Conservation (phyloP, 2,888 invertebrate genomes). For the Ferdinandea cuprea region DNA sequence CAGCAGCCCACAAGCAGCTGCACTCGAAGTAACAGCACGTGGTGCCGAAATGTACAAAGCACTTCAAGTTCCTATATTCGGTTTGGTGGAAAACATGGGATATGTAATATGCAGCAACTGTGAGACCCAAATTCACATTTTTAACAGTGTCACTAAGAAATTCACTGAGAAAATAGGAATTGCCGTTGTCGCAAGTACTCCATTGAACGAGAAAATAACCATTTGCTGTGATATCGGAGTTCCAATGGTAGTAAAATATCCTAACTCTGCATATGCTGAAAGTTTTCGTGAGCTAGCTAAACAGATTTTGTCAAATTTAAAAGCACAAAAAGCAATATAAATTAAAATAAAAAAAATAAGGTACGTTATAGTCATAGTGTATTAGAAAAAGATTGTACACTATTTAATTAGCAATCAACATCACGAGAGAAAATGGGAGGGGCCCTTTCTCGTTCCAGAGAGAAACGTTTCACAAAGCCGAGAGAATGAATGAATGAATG, state of each 20-base stretch:
- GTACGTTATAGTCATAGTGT: too few relatives aligned
- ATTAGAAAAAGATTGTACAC: too few relatives aligned
- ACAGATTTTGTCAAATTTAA: slow-evolving; percentile 70
- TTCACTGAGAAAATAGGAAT: slow-evolving; percentile 87
- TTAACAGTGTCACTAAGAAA: slow-evolving; percentile 87
- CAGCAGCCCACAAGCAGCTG: slow-evolving; percentile 95
- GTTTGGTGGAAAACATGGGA: slow-evolving; percentile 96
- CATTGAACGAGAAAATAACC: slow-evolving; percentile 80
- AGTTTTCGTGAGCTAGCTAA: slow-evolving; percentile 76
- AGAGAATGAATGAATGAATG: too few relatives aligned
- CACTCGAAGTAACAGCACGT: slow-evolving; percentile 92
- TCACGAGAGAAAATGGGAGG: too few relatives aligned
- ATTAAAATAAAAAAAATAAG: too few relatives aligned
- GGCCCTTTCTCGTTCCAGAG: too few relatives aligned
- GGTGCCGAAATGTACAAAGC: slow-evolving; percentile 95
- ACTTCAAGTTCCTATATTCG: slow-evolving; percentile 91
- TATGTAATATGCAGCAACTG: slow-evolving; percentile 91
- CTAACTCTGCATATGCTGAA: slow-evolving; percentile 79
- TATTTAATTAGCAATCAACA: too few relatives aligned
- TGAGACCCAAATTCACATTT: slow-evolving; percentile 88
- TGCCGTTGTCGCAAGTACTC: slow-evolving; percentile 86
- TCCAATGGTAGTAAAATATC: slow-evolving; percentile 80
- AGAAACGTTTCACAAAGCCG: too few relatives aligned
- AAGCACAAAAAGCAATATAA: slow-evolving; percentile 23
- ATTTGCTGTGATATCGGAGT: slow-evolving; percentile 81